Conservation (phyloP, 2,113 vertebrate genomes). For the Odocoileus hemionus region DNA sequence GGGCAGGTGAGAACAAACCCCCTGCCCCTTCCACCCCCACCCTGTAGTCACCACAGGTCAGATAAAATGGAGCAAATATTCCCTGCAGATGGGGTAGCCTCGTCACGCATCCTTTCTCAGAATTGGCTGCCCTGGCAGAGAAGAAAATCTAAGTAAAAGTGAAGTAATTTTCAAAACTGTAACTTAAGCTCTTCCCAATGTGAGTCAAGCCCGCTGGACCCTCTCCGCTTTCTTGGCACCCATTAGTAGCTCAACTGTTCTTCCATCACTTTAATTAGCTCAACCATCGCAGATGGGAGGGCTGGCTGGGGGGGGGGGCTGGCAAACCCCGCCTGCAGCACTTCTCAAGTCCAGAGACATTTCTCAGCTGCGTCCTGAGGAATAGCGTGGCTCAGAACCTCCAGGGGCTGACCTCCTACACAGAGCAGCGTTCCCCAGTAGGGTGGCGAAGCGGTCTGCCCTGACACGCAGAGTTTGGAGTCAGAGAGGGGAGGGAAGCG, state of each 20-base stretch:
- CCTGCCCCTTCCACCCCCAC: conserved; percentile 25
- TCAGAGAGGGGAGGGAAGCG: neutral
- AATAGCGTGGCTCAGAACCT: neutral
- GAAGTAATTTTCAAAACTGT: conserved; percentile 79
- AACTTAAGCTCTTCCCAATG: conserved; percentile 77
- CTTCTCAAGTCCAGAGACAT: neutral
- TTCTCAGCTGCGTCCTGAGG: neutral
- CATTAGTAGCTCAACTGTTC: conserved; percentile 59
- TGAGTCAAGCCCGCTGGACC: conserved; percentile 76
- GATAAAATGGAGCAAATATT: conserved; percentile 70
- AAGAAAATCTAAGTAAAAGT: conserved; percentile 79
- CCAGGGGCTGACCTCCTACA: neutral
- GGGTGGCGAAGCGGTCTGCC: neutral
- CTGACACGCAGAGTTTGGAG: neutral
- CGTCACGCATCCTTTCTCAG: conserved; percentile 71
- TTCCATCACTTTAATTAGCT: conserved; percentile 74
- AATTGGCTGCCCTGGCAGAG: conserved; percentile 75
- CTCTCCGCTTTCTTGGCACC: conserved; percentile 77
- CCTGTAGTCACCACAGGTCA: conserved; percentile 67
- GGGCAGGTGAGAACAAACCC: conserved; percentile 58
- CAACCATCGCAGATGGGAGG: conserved; percentile 62
- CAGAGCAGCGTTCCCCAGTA: neutral
- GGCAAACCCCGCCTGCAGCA: neutral
- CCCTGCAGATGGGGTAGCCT: conserved; percentile 65
- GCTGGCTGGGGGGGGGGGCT: conserved; percentile 27